Percentiles rank a stretch among this genome's conserved stretches.
phyloP scores from a whole-genome alignment of 2,888 invertebrate genomes.

The Elgonia sp. region DNA sequence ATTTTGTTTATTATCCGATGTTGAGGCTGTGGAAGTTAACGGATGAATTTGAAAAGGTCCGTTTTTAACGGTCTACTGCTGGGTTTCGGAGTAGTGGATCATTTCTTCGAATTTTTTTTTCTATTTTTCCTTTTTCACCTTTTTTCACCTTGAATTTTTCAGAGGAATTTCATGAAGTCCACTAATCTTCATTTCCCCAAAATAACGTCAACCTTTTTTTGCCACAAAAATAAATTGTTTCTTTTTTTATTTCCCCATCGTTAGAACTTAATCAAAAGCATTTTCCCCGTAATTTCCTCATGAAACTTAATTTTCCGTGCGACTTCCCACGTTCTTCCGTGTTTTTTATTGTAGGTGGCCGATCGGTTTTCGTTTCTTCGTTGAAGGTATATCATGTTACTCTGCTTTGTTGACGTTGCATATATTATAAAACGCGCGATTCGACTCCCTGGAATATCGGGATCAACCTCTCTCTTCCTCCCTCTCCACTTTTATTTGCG shows the following conservation, averaged over 20 bases:
- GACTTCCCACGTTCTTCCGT: constrained; percentile 51
- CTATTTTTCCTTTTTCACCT: background rate
- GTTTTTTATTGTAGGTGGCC: constrained; percentile 37
- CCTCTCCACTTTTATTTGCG: no score
- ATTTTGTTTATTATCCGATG: no score
- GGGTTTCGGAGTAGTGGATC: background rate
- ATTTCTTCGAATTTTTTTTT: constrained; percentile 9
- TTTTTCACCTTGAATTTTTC: no score
- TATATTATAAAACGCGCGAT: constrained; percentile 63
- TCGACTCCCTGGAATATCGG: constrained; percentile 20
- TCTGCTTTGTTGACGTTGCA: constrained; percentile 71
- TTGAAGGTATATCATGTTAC: constrained; percentile 37
- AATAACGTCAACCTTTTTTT: background rate
- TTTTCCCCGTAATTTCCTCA: constrained; percentile 26
- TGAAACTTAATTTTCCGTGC: constrained; percentile 11
- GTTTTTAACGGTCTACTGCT: constrained; percentile 3
- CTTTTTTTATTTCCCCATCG: background rate
- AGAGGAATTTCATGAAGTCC: no score
- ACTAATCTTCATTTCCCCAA: no score
- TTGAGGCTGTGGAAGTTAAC: background rate
- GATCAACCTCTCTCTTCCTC: no score
- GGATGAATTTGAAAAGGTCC: background rate
- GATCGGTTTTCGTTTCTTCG: constrained; percentile 41
- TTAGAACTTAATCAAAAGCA: constrained; percentile 4
- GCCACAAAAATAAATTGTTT: background rate